Evolutionary conservation across 2,888 invertebrate genomes (phyloP).

Genomic region (Aspidapion aeneum): DNA sequence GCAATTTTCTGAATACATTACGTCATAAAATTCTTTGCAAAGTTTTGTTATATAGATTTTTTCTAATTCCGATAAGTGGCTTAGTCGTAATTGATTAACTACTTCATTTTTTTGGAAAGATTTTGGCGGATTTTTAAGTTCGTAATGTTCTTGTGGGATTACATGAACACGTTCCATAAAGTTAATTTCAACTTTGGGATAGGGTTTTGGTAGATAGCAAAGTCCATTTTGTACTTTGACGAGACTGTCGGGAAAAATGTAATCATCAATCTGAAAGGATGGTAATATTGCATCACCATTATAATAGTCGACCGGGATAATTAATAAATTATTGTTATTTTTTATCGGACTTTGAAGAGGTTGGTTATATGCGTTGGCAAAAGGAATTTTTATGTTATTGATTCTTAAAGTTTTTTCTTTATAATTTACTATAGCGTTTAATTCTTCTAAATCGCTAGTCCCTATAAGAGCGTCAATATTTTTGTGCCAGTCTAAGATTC

Average conservation of each 20-base stretch:
- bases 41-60: not conserved
- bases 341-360: not conserved
- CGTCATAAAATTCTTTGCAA: no score
- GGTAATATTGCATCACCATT: not conserved
- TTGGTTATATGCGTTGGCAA: not conserved
- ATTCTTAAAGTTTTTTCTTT: not conserved
- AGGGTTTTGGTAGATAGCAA: not conserved
- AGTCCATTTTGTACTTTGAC: not conserved
- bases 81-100: not conserved
- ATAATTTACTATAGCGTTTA: not conserved
- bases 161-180: not conserved
- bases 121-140: not conserved
- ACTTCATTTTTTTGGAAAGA: not conserved
- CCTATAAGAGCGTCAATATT: not conserved
- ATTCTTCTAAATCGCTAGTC: not conserved
- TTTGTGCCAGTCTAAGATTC: not conserved
- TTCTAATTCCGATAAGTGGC: not conserved
- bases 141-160: not conserved
- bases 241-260: not conserved
- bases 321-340: not conserved
- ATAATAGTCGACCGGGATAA: not conserved
- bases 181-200: not conserved
- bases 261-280: not conserved
- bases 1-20: no score
- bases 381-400: not conserved